These are phyloP conservation scores for Laupala kohalensis DNA, from an alignment of 1,140 invertebrate species.

Conservation along the genomic window DNA sequence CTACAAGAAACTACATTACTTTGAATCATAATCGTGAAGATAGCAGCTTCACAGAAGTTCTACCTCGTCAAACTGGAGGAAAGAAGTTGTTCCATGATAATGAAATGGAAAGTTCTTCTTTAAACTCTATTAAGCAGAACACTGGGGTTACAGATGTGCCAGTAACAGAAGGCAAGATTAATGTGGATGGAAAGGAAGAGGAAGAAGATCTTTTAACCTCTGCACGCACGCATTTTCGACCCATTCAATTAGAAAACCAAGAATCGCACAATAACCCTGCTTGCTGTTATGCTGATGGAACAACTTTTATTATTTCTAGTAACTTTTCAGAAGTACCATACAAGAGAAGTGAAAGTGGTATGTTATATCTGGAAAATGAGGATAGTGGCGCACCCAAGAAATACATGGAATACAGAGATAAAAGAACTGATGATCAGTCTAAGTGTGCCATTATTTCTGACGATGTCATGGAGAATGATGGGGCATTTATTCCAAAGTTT, in stretches of 20 bases:
- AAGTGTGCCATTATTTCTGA: not conserved
- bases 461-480: slow-evolving; percentile 17
- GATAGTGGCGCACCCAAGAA: slow-evolving; percentile 30
- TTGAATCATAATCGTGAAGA: slow-evolving; percentile 41
- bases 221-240: slow-evolving; percentile 57
- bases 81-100: not conserved
- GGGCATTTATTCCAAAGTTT: slow-evolving; percentile 37
- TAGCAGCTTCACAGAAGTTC: slow-evolving; percentile 41
- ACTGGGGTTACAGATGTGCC: not conserved
- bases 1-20: slow-evolving; percentile 15
- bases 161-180: not conserved
- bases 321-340: slow-evolving; percentile 41
- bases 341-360: slow-evolving; percentile 25
- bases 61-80: slow-evolving; percentile 22
- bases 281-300: slow-evolving; percentile 42
- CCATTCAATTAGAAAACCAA: slow-evolving; percentile 43
- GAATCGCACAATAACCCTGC: slow-evolving; percentile 29
- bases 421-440: slow-evolving; percentile 10
- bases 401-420: slow-evolving; percentile 40
- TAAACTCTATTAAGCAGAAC: not conserved
- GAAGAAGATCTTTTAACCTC: slow-evolving; percentile 58
- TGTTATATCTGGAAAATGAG: slow-evolving; percentile 24
- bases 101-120: not conserved
- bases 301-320: slow-evolving; percentile 50
- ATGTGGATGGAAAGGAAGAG: slow-evolving; percentile 18